Evolutionary conservation across 2,888 invertebrate species (phyloP).

Genomic region (Cheilosia variabilis): DNA sequence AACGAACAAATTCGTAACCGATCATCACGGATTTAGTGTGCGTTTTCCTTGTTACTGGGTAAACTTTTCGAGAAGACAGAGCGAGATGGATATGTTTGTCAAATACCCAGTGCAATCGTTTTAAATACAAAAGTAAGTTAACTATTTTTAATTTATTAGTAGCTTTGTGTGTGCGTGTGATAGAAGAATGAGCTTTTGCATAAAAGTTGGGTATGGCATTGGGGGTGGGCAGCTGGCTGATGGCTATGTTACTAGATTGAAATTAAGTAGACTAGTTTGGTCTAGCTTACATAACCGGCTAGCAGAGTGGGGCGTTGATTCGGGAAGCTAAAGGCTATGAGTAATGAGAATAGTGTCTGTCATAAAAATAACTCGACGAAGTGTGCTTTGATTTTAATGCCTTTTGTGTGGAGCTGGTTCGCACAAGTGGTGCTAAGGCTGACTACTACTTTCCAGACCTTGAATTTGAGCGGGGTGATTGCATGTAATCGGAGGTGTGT

Average conservation of each 20-base stretch:
- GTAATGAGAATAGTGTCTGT: conserved; percentile 11
- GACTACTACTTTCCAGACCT: conserved; percentile 1
- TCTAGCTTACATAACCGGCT: conserved; percentile 33
- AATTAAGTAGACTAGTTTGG: conserved; percentile 20
- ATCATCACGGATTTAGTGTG: too few relatives aligned
- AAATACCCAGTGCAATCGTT: background rate
- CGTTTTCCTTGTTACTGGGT: background rate
- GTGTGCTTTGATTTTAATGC: too few relatives aligned
- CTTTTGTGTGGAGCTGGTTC: conserved; percentile 11
- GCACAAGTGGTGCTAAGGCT: background rate
- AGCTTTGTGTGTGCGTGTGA: background rate
- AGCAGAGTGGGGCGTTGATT: background rate
- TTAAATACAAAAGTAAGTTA: conserved; percentile 54
- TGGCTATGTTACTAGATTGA: conserved; percentile 2
- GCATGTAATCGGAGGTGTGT: conserved; percentile 33
- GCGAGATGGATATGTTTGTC: conserved; percentile 35
- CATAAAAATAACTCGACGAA: conserved; percentile 20
- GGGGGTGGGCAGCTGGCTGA: background rate
- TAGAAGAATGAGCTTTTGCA: conserved; percentile 17
- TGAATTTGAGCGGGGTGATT: conserved; percentile 24
- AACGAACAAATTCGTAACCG: background rate
- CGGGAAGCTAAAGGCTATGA: background rate
- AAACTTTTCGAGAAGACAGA: conserved; percentile 27
- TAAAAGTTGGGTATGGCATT: background rate
- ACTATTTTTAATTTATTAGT: conserved; percentile 3